Conservation (phyloP, 2,113 vertebrate species). For the Desmodus rotundus region DNA sequence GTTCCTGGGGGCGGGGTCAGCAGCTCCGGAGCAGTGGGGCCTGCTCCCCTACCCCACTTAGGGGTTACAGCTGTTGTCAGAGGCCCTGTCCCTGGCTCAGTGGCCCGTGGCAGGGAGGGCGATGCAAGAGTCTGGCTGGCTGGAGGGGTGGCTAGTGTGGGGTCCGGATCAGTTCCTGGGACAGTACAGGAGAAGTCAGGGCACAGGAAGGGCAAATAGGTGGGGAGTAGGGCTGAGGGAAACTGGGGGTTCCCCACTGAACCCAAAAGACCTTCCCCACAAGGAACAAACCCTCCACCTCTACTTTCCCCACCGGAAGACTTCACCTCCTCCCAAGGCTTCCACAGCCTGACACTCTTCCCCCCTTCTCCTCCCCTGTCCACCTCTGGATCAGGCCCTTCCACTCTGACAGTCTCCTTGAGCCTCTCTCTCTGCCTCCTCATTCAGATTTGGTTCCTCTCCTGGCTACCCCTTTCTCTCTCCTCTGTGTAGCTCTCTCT, state of each 20-base stretch:
- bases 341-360: not conserved
- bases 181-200: constrained; percentile 45
- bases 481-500: not conserved
- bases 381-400: not conserved
- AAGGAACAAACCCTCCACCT: not conserved
- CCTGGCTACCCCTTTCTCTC: not conserved
- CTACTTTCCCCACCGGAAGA: not conserved
- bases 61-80: constrained; percentile 74
- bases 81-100: constrained; percentile 71
- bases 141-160: constrained; percentile 70
- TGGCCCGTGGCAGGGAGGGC: constrained; percentile 59
- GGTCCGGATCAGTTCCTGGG: constrained; percentile 66
- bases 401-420: not conserved
- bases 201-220: constrained; percentile 31
- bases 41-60: constrained; percentile 44
- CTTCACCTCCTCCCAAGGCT: not conserved
- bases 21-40: constrained; percentile 67
- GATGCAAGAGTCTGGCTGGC: constrained; percentile 65
- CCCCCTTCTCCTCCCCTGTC: not conserved
- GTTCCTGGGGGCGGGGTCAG: constrained; percentile 73
- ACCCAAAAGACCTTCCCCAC: not conserved
- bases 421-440: not conserved
- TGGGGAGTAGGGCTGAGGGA: not conserved
- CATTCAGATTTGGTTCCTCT: not conserved
- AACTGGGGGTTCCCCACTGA: not conserved